Percentiles rank a stretch among this genome's conserved stretches.
Conservation (phyloP, 2,113 vertebrate species). For the Muntiacus reevesi region DNA sequence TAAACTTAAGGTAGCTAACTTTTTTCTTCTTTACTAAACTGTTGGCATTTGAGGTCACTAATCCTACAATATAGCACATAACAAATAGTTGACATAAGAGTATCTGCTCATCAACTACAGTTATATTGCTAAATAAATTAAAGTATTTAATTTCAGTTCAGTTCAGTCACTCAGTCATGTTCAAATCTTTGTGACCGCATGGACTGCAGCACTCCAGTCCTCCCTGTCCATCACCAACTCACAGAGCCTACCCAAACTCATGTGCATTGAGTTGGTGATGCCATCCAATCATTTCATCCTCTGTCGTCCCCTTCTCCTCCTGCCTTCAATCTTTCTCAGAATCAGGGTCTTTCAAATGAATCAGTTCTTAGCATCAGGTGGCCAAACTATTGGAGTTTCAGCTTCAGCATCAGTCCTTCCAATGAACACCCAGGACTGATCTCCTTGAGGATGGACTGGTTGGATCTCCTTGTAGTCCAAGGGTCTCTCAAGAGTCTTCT, state of each 20-base stretch:
- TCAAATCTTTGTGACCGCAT: neutral
- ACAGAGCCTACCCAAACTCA: neutral
- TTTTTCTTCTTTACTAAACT: neutral
- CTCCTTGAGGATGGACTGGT: neutral
- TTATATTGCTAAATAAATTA: neutral
- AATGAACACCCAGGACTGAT: neutral
- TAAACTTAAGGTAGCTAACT: neutral
- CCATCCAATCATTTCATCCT: neutral
- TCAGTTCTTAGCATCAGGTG: neutral
- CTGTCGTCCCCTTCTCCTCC: neutral
- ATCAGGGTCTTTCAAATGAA: neutral
- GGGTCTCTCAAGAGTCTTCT: neutral
- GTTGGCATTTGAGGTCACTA: neutral
- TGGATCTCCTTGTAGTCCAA: neutral
- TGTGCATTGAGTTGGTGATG: neutral
- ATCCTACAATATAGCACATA: neutral
- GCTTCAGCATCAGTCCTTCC: neutral
- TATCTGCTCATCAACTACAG: neutral
- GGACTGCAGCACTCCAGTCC: neutral
- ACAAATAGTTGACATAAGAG: neutral
- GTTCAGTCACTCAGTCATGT: accelerated
- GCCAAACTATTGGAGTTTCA: neutral
- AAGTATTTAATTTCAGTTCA: neutral
- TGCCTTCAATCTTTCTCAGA: neutral
- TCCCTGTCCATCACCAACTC: neutral